These are phyloP conservation scores for Cryptocephalus moraei DNA, from an alignment of 2,888 invertebrate species.

Conservation along the genomic window DNA sequence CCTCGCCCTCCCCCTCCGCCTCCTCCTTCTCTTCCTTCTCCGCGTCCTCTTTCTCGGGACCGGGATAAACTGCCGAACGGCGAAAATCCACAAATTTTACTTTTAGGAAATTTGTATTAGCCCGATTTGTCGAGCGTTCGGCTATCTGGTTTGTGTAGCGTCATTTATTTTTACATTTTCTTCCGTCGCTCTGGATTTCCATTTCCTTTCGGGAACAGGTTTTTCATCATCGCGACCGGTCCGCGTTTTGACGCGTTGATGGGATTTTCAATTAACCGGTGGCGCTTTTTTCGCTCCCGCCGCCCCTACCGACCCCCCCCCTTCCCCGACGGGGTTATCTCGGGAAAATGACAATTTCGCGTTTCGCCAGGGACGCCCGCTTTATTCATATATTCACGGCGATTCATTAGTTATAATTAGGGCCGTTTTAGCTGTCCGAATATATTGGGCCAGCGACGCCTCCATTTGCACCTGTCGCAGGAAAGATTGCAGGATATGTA, in stretches of 20 bases:
- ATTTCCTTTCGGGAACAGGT: slow-evolving; percentile 21
- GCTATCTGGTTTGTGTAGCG: slow-evolving; percentile 22
- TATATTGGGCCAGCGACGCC: no score
- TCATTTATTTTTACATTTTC: slow-evolving; percentile 28
- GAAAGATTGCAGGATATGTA: no score
- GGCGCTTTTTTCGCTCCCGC: no score
- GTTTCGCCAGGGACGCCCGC: no score
- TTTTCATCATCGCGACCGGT: slow-evolving; percentile 13
- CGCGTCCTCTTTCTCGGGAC: not conserved
- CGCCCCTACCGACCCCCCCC: no score
- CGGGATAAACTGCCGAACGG: no score
- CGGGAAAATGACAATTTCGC: no score
- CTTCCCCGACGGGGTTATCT: no score
- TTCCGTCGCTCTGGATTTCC: slow-evolving; percentile 26
- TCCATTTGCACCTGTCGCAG: no score
- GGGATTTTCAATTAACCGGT: slow-evolving; percentile 2
- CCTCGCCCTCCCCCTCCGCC: not conserved
- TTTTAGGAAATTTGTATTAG: slow-evolving; percentile 30
- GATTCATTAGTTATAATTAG: no score
- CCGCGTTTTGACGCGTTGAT: not conserved
- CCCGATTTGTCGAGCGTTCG: slow-evolving; percentile 26
- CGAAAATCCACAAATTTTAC: slow-evolving; percentile 21
- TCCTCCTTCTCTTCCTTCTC: not conserved
- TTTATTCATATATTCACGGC: no score
- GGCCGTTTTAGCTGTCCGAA: no score